Conservation (phyloP, 2,113 vertebrate genomes). For the Rousettus leschenaultii region DNA sequence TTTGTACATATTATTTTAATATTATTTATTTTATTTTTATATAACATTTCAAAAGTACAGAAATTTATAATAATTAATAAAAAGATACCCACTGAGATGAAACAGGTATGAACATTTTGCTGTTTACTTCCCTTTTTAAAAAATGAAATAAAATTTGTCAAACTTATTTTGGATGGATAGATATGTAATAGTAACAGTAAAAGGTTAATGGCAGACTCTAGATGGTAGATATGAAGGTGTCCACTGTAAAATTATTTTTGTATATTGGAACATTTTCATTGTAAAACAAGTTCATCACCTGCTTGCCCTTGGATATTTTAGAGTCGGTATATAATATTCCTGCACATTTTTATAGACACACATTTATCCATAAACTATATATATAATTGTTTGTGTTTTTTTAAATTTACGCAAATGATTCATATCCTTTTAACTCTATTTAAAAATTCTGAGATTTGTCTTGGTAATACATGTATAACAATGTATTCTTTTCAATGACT, state of each 20-base stretch:
- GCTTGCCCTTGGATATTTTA: neutral
- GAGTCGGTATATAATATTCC: neutral
- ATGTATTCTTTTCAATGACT: neutral
- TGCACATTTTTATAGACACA: neutral
- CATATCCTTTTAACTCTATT: neutral
- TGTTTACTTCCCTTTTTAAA: neutral
- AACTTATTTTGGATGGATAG: neutral
- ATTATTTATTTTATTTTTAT: neutral
- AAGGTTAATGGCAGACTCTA: neutral
- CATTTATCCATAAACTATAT: neutral
- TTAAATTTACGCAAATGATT: neutral
- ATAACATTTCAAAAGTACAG: conserved; percentile 6
- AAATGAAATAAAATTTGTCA: neutral
- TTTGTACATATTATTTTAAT: neutral
- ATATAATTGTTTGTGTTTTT: neutral
- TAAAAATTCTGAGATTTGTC: neutral
- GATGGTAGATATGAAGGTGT: neutral
- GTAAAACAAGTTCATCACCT: neutral
- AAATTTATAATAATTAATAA: neutral
- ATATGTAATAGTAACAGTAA: neutral
- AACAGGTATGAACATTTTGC: neutral
- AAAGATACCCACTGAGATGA: neutral
- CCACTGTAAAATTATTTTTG: neutral
- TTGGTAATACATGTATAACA: neutral
- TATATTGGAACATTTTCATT: neutral